Base-by-base conservation (phyloP, 2,888 invertebrate genomes). In the Hyposoter dolosus region DNA sequence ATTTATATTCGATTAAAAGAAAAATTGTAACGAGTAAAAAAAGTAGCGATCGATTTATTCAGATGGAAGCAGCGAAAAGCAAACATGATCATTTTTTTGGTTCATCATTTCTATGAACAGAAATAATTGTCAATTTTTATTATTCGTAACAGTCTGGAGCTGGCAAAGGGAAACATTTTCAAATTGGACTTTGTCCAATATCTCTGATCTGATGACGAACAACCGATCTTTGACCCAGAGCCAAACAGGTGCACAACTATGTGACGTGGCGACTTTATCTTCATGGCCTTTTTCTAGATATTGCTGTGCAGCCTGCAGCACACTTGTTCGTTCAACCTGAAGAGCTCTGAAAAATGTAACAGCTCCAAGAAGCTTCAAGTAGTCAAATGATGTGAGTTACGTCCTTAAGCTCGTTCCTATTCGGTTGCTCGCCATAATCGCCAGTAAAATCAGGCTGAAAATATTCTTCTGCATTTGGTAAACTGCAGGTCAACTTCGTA, bases 191-290 rank as follows among this genome's bases (percentile, higher is more conserved):
- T 10, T 7, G 19, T 10, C 40, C 32, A n/a, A 32, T 75, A 47
- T n/a, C 28, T 68, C 23, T 10, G 53, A 6, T 53, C 19, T 19
- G 53, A 66, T 56, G 66, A 82, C 56, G 40, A 47, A 82, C 80
- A 84, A 78, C 69, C 74, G 80, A 87, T 82, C 85, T 84, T 85
- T 76, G 82, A 82, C 75, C 82, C 56, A 80, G 45, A 81, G 68
- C 65, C 68, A 83, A 76, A 81, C 86, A 81, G 86, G 77, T 86
- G 81, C 32, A 19, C 23, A 35, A 47, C 9, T 23, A 82, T 43
- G 68, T 45, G 19, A 56, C 43, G 40, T 50, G 65, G 47, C 72
- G 56, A 74, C 81, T 68, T 82, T 81, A 75, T 81, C 74, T 78
- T 35, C 47, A 47, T 47, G 32, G 10, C 45, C 53, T 76, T 77